Evolutionary conservation across 2,888 invertebrate species (phyloP), one percentile per base, ranked within the genome.

Genomic region (Helleia helle): DNA sequence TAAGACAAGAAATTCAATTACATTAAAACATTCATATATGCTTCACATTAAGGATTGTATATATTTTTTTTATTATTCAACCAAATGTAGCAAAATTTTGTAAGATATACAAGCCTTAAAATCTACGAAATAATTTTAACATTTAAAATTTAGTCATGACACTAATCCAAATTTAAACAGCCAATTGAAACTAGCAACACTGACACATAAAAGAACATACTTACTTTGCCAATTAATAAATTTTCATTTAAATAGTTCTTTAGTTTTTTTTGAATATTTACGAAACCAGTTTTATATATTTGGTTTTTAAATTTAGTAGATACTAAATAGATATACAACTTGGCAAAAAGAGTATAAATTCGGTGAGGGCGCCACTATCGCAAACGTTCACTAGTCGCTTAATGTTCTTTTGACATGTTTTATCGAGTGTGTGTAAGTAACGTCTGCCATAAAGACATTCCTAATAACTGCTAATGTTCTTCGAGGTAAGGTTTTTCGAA

Each of bases 111-210:
- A 22, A 22, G 22, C 8, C 22, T 8, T 22, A 22, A 22, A 2
- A 22, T 22, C 22, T 22, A 22, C 22, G 22, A 22, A 22, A 22
- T 22, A 22, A 7, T 22, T 22, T 22, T 8, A 22, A 22, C 22
- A 31, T 31, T 31, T 30, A 30, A 29, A 34, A 34, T 34, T 34
- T 18, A 34, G 34, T 34, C 34, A 34, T 34, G 18, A 18, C 34
- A 34, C 34, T 34, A 34, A 7, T 22, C n/a, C n/a, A n/a, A 2
- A 22, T 34, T 11, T 7, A 7, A 34, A 34, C 34, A 34, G 34
- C 34, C 34, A 34, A 34, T 34, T 12, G 34, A 34, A 8, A 34
- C 34, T 34, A 34, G 29, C 22, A 34, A 34, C 34, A 34, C 11
- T 12, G 34, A 34, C 11, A 22, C 30, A 30, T 12, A 34, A 34